A percentile compares a stretch with the other conserved stretches of the same genome.
phyloP scores from a whole-genome alignment of 2,888 invertebrate genomes.

The Plagiodera versicolora region DNA sequence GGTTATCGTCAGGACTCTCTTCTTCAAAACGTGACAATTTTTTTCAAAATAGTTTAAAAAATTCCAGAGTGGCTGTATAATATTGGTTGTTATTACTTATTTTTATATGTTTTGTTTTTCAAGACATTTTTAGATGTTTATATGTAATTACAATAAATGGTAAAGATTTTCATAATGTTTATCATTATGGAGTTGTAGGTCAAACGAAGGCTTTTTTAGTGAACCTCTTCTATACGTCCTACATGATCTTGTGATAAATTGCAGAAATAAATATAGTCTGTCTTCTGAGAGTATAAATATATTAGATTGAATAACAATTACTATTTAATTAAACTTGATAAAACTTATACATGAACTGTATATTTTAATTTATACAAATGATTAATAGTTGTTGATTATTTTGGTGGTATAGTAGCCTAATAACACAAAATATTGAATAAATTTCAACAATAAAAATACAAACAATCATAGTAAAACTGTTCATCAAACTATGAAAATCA shows the following conservation, averaged over 20 bases:
- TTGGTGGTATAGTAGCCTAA: background rate
- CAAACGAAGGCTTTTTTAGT: too few relatives aligned
- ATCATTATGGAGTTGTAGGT: too few relatives aligned
- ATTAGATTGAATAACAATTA: too few relatives aligned
- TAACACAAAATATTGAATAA: background rate
- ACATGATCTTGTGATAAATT: too few relatives aligned
- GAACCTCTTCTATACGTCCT: too few relatives aligned
- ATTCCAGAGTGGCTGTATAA: slow-evolving; percentile 5
- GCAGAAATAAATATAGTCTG: too few relatives aligned
- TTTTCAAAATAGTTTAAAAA: background rate
- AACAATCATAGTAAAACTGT: background rate
- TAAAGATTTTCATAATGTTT: background rate
- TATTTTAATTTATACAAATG: too few relatives aligned
- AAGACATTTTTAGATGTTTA: slow-evolving; percentile 22
- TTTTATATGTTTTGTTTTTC: slow-evolving; percentile 18
- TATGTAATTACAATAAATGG: slow-evolving; percentile 20
- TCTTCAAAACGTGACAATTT: slow-evolving; percentile 2
- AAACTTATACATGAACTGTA: too few relatives aligned
- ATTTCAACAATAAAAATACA: background rate
- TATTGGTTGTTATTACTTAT: slow-evolving; percentile 17
- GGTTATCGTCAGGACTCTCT: background rate
- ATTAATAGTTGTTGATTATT: background rate
- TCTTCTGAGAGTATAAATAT: too few relatives aligned
- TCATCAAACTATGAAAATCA: slow-evolving; percentile 23
- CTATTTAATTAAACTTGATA: too few relatives aligned